These are phyloP conservation scores for Denticeps clupeoides DNA, from an alignment of 2,797 vertebrate genomes.

Conservation along the genomic window DNA sequence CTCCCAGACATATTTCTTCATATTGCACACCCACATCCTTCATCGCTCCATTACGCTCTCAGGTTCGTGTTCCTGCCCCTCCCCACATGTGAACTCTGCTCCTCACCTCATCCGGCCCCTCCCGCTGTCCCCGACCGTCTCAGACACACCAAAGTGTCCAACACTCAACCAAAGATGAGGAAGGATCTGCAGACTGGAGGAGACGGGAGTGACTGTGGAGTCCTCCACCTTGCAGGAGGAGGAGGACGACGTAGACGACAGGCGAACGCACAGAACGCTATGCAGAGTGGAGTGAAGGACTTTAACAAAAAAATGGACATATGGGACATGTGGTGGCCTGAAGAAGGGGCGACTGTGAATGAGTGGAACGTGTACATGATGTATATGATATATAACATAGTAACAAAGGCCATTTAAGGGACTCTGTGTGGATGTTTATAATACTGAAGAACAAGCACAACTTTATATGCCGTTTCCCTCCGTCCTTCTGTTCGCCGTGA, in stretches of 20 bases:
- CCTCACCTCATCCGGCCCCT: conserved; percentile 8
- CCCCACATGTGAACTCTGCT: conserved; percentile 5
- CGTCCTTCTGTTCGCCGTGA: conserved; percentile 24
- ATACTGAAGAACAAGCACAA: conserved; percentile 67
- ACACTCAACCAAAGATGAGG: conserved; percentile 71
- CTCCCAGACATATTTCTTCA: background rate
- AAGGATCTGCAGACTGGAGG: conserved; percentile 45
- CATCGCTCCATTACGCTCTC: background rate
- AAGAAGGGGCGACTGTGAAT: conserved; percentile 43
- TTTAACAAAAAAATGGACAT: conserved; percentile 1
- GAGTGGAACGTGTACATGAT: conserved; percentile 61
- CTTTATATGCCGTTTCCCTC: conserved; percentile 57
- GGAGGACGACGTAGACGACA: too few relatives aligned
- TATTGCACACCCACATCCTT: background rate
- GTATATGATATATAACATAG: conserved; percentile 50
- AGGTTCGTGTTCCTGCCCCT: background rate
- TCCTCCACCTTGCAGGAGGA: too few relatives aligned
- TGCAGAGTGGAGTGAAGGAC: too few relatives aligned
- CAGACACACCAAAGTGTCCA: conserved; percentile 67
- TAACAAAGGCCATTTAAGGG: conserved; percentile 25
- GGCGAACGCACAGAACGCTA: too few relatives aligned
- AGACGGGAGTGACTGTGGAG: conserved; percentile 8
- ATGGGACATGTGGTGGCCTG: conserved; percentile 28
- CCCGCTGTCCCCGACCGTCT: conserved; percentile 25
- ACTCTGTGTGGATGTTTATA: conserved; percentile 18